Base-by-base conservation (phyloP, 2,797 vertebrate species). In the Poecilia picta region DNA sequence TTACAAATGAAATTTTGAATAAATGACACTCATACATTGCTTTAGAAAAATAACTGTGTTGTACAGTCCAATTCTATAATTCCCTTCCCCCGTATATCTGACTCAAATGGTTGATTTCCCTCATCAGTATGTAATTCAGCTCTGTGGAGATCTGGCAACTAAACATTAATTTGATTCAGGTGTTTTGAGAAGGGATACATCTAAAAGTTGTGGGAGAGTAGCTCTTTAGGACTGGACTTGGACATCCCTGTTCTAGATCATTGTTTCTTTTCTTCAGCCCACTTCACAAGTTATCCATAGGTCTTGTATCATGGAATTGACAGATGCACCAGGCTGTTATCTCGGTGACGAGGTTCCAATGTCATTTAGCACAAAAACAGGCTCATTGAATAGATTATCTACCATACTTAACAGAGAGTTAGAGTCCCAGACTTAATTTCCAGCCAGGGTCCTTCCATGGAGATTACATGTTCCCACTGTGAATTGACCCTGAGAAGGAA, bases 1-100 rank as follows among this genome's bases (percentile, higher is more conserved):
- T 73, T 74, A 83, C 75, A 15, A 85, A 76, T 49, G 79, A 59
- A 90, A 78, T 71, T 75, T 15, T 70, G 68, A 80, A 81, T 62
- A 75, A 81, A 88, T 82, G 74, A 88, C 33, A 77, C 64, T 59
- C 83, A 79, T 76, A 86, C 68, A 81, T 72, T 79, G 71, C 73
- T 74, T 73, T 53, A 81, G 59, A 77, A 77, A 68, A 78, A 51
- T 11, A 46, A 82, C 81, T 13, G 2, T 68, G 11, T 39, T 20
- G 39, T 8, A 66, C 31, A 66, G 16, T 18, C 18, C 31, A 18
- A 36, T 39, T 66, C 7, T 23, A 66, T 36, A 39, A 36, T 51
- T 51, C 20, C 7, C 49, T 51, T 51, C 20, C 7, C 49, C 49
- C 18, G 20, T 23, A 51, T 51, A 23, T 20, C 7, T 51, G 49